Evolutionary conservation across 2,113 vertebrate species (phyloP), one percentile per base, ranked within the genome.

Genomic region (Phalacrocorax carbo): DNA sequence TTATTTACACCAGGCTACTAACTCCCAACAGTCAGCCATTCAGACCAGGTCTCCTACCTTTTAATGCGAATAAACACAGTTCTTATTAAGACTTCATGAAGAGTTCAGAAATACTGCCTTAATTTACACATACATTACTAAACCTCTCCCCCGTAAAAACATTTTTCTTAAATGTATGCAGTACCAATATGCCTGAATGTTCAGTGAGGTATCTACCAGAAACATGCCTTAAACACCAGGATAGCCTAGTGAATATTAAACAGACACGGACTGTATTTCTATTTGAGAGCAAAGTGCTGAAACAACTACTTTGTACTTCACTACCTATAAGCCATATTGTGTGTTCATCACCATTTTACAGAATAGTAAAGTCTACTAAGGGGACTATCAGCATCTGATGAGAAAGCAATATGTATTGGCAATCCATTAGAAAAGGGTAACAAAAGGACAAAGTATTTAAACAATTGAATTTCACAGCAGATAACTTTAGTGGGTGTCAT

Each of bases 371-470:
- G 44, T 71, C 92, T 91, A 91, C 92, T 96, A 96, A 92, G 84
- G 93, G 88, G 96, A 96, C 95, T 75, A 92, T 95, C 86, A 82
- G 89, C 91, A 94, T 95, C 89, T 97, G 94, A 97, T 96, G 94
- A 97, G 95, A 97, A 97, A 94, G 93, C 95, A 96, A 22, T 93
- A 90, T 92, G 86, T 79, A 93, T 89, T 96, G 94, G 95, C 94
- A 96, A 97, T 72, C 84, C 94, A 97, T 84, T 91, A 94, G 86
- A 94, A 95, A 96, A 96, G 94, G 95, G 94, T 96, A 96, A 97
- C 82, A 75, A 96, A 96, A 96, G 94, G 96, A 96, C 96, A 96
- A 93, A 92, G 86, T 62, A 92, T 94, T 94, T 93, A 93, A 96
- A 89, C 70, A 94, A 91, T 65, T 85, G 70, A 94, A 91, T 96